Evolutionary conservation across 2,888 invertebrate species (phyloP), one percentile per base, ranked within the genome.

Genomic region (Dryocosmus kuriphilus): DNA sequence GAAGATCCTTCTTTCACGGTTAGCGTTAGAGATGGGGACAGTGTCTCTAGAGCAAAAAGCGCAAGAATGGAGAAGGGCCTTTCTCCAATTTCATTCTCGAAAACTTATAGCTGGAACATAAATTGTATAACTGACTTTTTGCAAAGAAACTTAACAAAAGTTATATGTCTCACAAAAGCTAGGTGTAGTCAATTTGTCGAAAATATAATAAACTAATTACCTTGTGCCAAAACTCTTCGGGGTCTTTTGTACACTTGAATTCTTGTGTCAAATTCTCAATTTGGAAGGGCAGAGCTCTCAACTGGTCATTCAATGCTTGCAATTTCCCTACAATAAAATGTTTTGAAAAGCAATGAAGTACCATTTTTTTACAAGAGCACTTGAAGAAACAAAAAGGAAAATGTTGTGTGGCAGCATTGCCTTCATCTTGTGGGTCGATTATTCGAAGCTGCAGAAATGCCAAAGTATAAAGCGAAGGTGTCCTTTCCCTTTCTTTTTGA

Each of bases 1-100:
- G 4, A 71, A 78, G 27, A 76, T 61, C 24, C 67, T 67, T 41
- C 76, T 60, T n/a, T 78, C 78, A 51, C 76, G 73, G 71, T 78
- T 73, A 16, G 76, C 78, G 11, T 78, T 78, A 9, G 75, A 24
- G 5, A 78, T 76, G 7, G 78, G 75, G 62, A 38, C 38, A 38
- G 38, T 14, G 38, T 38, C 38, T 38, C 38, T 14, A 38, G 38
- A 38, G 14, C 38, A 38, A 38, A 38, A 38, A 38, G 38, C 7
- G 38, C 38, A 38, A 38, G 14, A 38, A 38, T 38, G 38, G 38
- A 38, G 11, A 38, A 38, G 2, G 11, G 14, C 38, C 11, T 38
- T 14, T 38, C 38, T 38, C 11, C 7, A 11, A 38, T 38, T 14
- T 38, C 38, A 38, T 38, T 14, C 38, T 38, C 11, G 38, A 38